phyloP scores from a whole-genome alignment of 2,797 vertebrate genomes.

The Microcaecilia unicolor region DNA sequence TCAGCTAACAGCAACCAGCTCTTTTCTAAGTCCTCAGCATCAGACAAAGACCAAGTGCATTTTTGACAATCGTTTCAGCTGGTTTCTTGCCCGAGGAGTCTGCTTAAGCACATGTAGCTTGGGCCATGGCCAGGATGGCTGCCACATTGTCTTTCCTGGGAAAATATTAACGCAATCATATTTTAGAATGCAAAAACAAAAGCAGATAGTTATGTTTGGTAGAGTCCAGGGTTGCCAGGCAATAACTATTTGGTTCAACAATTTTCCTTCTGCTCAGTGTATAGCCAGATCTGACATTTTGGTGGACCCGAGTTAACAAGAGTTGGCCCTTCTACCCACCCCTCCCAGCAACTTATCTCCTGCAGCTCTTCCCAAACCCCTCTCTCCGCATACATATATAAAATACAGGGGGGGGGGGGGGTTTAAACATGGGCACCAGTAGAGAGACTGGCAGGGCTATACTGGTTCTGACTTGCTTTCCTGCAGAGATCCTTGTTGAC shows the following conservation, averaged over 20 bases:
- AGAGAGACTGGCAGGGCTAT: too few relatives aligned
- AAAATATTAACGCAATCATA: background rate
- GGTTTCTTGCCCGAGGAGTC: constrained; percentile 45
- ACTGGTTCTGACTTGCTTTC: too few relatives aligned
- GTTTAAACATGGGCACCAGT: too few relatives aligned
- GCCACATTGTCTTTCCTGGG: constrained; percentile 28
- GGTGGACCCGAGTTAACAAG: too few relatives aligned
- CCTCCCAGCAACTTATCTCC: too few relatives aligned
- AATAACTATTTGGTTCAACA: background rate
- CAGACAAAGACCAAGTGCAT: constrained; percentile 23
- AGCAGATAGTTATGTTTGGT: too few relatives aligned
- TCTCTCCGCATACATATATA: too few relatives aligned
- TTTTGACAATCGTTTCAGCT: constrained; percentile 48
- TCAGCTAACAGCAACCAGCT: constrained; percentile 56
- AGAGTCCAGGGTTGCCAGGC: background rate
- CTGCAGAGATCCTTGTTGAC: too few relatives aligned
- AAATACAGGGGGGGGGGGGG: too few relatives aligned
- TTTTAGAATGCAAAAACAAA: background rate
- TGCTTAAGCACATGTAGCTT: constrained; percentile 47
- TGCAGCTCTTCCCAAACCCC: too few relatives aligned
- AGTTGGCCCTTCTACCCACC: too few relatives aligned
- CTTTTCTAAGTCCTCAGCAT: constrained; percentile 41
- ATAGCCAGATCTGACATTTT: too few relatives aligned
- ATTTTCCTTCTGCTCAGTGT: background rate
- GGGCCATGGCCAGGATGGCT: constrained; percentile 37